Evolutionary conservation across 2,113 vertebrate species (phyloP).

Genomic region (Neotoma lepida): DNA sequence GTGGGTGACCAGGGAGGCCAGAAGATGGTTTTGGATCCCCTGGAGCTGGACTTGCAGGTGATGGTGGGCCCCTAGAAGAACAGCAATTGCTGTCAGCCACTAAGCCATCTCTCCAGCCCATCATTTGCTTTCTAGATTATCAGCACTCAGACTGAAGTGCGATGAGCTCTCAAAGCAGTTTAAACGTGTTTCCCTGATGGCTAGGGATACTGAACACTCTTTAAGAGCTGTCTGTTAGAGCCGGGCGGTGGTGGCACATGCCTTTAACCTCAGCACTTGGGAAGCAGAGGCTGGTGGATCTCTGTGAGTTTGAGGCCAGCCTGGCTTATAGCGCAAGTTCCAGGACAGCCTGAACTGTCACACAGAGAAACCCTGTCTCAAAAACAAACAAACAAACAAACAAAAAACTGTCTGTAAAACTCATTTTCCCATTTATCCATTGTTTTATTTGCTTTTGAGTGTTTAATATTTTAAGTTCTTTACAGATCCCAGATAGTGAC

Average conservation of each 20-base stretch:
- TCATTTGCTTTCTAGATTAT: background rate
- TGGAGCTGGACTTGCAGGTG: background rate
- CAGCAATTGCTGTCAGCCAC: background rate
- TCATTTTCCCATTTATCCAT: background rate
- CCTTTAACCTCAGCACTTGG: no score
- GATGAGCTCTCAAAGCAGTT: background rate
- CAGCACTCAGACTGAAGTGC: background rate
- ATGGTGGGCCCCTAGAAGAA: no score
- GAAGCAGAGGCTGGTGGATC: no score
- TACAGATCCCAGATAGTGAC: background rate
- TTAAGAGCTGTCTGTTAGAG: background rate
- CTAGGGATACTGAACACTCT: no score
- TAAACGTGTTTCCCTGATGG: no score
- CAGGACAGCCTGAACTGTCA: no score
- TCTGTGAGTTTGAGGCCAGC: no score
- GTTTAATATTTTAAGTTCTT: background rate
- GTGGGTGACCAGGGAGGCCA: background rate
- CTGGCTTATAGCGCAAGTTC: no score
- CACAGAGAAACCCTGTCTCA: no score
- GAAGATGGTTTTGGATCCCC: background rate
- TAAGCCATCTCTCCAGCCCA: no score
- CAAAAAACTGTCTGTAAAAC: no score
- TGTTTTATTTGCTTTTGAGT: background rate
- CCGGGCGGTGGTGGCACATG: fast-evolving
- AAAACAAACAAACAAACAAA: no score